These are phyloP conservation scores for Nematostella vectensis DNA, from an alignment of 92 coral and sea anemone genomes.

Conservation along the genomic window DNA sequence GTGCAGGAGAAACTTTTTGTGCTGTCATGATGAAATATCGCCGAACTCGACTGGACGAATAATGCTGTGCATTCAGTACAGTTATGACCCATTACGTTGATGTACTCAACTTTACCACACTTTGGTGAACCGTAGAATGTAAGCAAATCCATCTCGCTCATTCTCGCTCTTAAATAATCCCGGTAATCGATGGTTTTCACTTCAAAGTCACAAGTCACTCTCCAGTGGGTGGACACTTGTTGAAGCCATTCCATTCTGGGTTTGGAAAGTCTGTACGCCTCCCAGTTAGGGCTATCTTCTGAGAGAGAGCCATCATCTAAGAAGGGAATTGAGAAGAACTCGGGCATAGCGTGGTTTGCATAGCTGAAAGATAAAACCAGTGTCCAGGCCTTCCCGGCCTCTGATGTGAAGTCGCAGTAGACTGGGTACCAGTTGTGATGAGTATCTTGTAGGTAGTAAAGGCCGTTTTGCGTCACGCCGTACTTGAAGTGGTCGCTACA, in stretches of 20 bases:
- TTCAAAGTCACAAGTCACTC: conserved; percentile 57
- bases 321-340: conserved; percentile 3
- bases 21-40: too few species aligned
- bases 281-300: conserved; percentile 48
- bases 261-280: conserved; percentile 35
- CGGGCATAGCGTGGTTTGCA: neutral
- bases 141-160: conserved; percentile 20
- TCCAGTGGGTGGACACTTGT: conserved; percentile 65
- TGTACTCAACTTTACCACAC: conserved; percentile 11
- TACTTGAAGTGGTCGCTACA: conserved; percentile 19
- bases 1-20: too few species aligned
- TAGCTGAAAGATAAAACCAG: conserved; percentile 45
- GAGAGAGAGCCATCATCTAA: conserved; percentile 21
- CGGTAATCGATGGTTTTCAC: conserved; percentile 41
- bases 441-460: conserved; percentile 25
- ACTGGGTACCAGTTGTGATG: conserved; percentile 27
- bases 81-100: conserved; percentile 24
- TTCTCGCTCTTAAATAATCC: conserved; percentile 45
- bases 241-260: conserved; percentile 32
- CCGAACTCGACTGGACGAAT: too few species aligned
- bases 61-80: too few species aligned
- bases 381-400: conserved; percentile 59
- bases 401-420: conserved; percentile 51
- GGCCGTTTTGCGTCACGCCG: conserved; percentile 21
- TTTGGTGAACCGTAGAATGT: neutral